Percentiles rank a stretch among this genome's conserved stretches.
Conservation (phyloP, 2,797 vertebrate species). For the Falco cherrug region DNA sequence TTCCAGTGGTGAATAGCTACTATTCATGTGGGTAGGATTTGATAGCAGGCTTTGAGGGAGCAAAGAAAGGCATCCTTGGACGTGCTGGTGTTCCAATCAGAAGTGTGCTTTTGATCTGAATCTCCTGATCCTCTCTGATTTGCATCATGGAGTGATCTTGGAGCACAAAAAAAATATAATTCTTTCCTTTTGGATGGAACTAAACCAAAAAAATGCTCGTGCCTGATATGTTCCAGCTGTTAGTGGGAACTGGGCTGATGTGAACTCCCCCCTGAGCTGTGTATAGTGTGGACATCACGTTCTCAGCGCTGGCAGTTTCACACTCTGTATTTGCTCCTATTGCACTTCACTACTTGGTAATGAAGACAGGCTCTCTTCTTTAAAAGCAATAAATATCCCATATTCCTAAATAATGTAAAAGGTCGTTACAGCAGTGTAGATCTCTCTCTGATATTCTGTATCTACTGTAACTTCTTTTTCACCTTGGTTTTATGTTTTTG, state of each 20-base stretch:
- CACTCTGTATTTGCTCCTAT: neutral
- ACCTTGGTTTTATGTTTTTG: neutral
- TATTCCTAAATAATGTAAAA: neutral
- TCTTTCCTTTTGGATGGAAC: neutral
- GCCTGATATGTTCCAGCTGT: neutral
- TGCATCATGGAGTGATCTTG: neutral
- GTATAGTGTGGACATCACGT: neutral
- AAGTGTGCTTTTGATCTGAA: neutral
- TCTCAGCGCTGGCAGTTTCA: neutral
- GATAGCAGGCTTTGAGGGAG: neutral
- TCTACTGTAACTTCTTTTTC: neutral
- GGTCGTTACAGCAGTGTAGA: neutral
- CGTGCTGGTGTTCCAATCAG: neutral
- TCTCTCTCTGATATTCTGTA: neutral
- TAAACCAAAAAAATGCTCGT: fast-evolving
- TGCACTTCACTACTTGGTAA: neutral
- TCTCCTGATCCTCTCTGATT: neutral
- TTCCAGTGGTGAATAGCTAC: too few species aligned
- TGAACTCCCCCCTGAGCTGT: neutral
- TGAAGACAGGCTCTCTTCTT: neutral
- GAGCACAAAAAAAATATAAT: neutral
- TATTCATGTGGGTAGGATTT: neutral
- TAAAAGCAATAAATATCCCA: neutral
- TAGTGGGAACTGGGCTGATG: neutral
- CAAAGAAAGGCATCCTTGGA: neutral